Evolutionary conservation across 2,113 vertebrate genomes (phyloP), one percentile per base, ranked within the genome.

Genomic region (Centropus bengalensis): DNA sequence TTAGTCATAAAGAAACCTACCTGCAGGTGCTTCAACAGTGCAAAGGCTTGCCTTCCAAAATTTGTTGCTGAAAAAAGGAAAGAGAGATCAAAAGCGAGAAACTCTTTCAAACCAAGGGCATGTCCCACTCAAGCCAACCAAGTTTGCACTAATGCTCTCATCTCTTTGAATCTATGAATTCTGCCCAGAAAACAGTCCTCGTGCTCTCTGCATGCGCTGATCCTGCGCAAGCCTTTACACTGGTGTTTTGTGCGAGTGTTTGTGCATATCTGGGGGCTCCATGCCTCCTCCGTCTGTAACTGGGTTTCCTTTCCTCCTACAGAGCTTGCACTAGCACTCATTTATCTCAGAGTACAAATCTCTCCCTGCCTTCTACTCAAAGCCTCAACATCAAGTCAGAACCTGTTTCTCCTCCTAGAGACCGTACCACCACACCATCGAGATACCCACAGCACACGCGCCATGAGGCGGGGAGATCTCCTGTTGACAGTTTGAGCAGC

Each of bases 351-450:
- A 99, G 98, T 99, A 99, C 99, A 99, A 99, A 99, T 99, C 99
- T 99, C 97, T 99, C 99, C 98, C 99, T 99, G 99, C 99, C 99
- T 98, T 99, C 99, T 99, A 98, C 99, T 99, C 99, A 99, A 99
- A 99, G 99, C 99, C 99, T 99, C 98, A 99, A 98, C 99, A 99
- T 99, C 99, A 99, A 99, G 99, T 99, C 99, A 99, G 99, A 99
- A 99, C 99, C 99, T 99, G 99, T 99, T 99, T 99, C 99, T 99
- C 99, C 99, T 99, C 99, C 99, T 99, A 99, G 99, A 99, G 99
- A 99, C 98, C 99, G 99, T 98, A 99, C 99, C 98, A 98, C 98
- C 98, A 99, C 99, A 91, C 98, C 99, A 28, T 99, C 98, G 97
- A 99, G 98, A 98, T 99, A 99, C 95, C 98, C 98, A 96, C 98